Conservation (phyloP, 2,113 vertebrate genomes). For the Cyphomyrus discorhynchus region DNA sequence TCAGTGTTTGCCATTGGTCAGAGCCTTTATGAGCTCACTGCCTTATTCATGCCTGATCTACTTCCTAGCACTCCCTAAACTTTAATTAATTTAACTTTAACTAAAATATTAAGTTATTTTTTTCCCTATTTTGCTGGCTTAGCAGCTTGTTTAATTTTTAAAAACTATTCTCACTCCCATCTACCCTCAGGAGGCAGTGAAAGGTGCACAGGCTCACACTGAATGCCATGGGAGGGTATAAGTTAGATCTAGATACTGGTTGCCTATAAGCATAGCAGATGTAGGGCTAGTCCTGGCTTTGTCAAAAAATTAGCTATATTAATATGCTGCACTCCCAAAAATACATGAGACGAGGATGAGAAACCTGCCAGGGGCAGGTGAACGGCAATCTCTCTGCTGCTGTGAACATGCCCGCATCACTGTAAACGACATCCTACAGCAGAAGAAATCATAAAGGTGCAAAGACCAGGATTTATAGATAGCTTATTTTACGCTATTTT, state of each 20-base stretch:
- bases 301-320: background rate
- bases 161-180: background rate
- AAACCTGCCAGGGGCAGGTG: background rate
- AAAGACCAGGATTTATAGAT: conserved; percentile 34
- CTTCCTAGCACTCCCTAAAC: background rate
- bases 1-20: background rate
- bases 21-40: background rate
- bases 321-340: background rate
- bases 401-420: background rate
- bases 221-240: background rate
- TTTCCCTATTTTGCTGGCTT: background rate
- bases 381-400: background rate
- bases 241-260: background rate
- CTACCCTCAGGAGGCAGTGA: background rate
- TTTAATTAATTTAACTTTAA: background rate
- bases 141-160: background rate
- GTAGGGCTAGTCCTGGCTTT: background rate
- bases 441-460: background rate
- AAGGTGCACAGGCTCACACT: background rate
- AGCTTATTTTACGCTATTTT: conserved; percentile 51
- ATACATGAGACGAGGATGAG: background rate
- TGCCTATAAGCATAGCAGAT: background rate
- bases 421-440: background rate
- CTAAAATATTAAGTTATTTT: background rate
- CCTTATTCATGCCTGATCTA: background rate